Evolutionary conservation across 2,888 invertebrate genomes (phyloP).

Genomic region (Ashinkailepas kermadecensis): DNA sequence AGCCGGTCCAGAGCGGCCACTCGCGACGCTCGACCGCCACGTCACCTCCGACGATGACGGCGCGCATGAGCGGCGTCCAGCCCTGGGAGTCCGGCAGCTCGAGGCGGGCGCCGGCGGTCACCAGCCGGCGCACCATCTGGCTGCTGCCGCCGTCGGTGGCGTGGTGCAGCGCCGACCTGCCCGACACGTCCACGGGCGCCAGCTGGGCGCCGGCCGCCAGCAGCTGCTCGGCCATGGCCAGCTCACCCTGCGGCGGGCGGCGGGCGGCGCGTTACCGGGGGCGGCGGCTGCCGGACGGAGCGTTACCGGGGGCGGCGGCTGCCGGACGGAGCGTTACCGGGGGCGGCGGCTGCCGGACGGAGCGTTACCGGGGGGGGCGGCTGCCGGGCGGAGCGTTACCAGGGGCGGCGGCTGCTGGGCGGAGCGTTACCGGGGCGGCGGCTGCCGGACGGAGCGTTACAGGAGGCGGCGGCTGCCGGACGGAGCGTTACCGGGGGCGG

Average conservation of each 20-base stretch:
- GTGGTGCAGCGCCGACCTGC: not conserved
- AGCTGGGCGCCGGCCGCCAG: not conserved
- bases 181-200: not conserved
- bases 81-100: not conserved
- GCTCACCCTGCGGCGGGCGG: not conserved
- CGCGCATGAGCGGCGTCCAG: constrained; percentile 5
- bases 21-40: too few relatives aligned
- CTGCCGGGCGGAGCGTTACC: too few relatives aligned
- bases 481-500: too few relatives aligned
- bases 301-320: too few relatives aligned
- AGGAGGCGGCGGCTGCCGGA: too few relatives aligned
- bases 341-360: too few relatives aligned
- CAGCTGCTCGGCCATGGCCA: not conserved
- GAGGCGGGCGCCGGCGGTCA: not conserved
- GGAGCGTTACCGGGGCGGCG: too few relatives aligned
- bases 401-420: too few relatives aligned
- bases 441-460: too few relatives aligned
- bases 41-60: not conserved
- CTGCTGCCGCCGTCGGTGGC: not conserved
- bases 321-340: too few relatives aligned
- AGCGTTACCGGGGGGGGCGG: too few relatives aligned
- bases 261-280: not conserved
- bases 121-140: not conserved
- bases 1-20: too few relatives aligned
- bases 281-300: not conserved